phyloP scores from a whole-genome alignment of 2,888 invertebrate genomes.

The Phalera bucephala region DNA sequence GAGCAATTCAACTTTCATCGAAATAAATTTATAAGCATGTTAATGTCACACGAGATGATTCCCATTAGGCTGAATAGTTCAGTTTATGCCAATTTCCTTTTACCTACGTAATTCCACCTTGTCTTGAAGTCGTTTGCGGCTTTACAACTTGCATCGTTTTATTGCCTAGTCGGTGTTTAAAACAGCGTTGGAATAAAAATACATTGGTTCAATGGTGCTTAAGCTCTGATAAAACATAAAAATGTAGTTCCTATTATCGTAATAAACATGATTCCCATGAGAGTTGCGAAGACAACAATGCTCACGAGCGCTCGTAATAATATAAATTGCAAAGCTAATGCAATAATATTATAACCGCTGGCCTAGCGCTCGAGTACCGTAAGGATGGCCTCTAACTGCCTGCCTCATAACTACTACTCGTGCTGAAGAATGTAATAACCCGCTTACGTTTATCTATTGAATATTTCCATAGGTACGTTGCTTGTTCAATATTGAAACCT shows the following conservation, averaged over 20 bases:
- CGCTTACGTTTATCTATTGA: conserved; percentile 24
- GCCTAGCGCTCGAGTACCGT: conserved; percentile 59
- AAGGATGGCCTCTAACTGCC: conserved; percentile 52
- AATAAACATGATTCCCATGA: conserved; percentile 7
- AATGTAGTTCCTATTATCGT: conserved; percentile 11
- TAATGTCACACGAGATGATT: no score
- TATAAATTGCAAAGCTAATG: conserved; percentile 28
- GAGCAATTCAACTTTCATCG: no score
- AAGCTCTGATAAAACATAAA: conserved; percentile 8
- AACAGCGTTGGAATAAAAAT: background rate
- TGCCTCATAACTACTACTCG: conserved; percentile 10
- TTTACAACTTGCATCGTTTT: background rate
- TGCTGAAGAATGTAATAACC: conserved; percentile 12
- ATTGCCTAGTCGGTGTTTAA: background rate
- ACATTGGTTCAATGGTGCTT: background rate
- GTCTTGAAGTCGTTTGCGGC: background rate
- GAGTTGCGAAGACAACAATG: conserved; percentile 9
- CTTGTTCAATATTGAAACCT: conserved; percentile 45
- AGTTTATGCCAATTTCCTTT: no score
- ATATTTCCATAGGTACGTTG: conserved; percentile 39
- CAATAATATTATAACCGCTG: conserved; percentile 31
- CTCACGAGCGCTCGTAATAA: conserved; percentile 17
- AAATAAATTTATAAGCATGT: no score
- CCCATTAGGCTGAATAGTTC: no score
- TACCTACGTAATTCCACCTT: background rate